Evolutionary conservation across 1,140 invertebrate species (phyloP), one percentile per base, ranked within the genome.

Genomic region (Drosophila ercepeae): DNA sequence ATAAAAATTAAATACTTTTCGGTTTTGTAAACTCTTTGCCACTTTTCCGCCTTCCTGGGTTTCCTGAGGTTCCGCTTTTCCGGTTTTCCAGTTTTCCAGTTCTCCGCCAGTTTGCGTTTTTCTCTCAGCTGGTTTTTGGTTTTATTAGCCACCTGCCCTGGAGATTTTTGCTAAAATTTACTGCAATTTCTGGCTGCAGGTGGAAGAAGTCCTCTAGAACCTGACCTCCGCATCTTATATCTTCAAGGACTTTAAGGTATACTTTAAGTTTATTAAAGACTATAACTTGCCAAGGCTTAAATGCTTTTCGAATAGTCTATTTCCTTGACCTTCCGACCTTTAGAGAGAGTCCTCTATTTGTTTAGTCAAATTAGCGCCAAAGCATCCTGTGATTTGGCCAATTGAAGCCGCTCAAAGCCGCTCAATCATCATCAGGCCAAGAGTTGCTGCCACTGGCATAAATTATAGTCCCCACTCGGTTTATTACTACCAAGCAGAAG

Each of bases 1-100:
- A 86, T 81, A 86, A 74, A 84, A 84, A 81, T 81, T 86, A 86
- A 84, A 84, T 77, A 76, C 72, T 79, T 63, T 48, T 32, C 9
- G 19, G 49, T 42, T 23, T 52, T 49, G 32, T 45, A 25, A 60
- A 32, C 27, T 21, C 21, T 4, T 21, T 18, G 14, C 29, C 29
- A 32, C 29, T 32, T 34, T 34, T 41, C 11, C 45, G 13, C 14
- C 23, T 19, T 21, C 34, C 50, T 42, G 46, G 44, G 34, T 27
- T 16, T 32, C 34, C 50, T 42, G 46, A 39, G 34, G 21, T 16
- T 32, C 48, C n/a, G 13, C 25, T 32, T 7, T 14, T 6, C 36
- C 36, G 34, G 13, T 32, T 11, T n/a, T n/a, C 9, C 29, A 13
- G 13, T 14, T 16, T 39, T 39, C 5, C 36, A 13, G 8, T 14